Conservation (phyloP, 2,113 vertebrate genomes). For the Thermophis baileyi region DNA sequence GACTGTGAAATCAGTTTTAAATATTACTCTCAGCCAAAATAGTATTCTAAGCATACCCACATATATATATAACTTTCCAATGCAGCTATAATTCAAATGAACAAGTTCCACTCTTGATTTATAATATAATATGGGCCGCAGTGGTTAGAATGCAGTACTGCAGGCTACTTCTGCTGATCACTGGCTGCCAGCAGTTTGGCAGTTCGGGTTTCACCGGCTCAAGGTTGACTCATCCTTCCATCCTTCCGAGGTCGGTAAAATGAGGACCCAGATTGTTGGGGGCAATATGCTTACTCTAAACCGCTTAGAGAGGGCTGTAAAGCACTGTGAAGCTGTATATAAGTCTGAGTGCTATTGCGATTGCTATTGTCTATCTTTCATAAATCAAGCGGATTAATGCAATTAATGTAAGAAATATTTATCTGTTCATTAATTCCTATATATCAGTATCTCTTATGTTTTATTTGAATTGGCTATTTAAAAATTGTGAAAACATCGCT, state of each 20-base stretch:
- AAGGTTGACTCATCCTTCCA: too few relatives aligned
- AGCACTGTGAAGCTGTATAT: too few relatives aligned
- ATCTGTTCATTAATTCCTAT: not conserved
- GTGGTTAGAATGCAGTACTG: too few relatives aligned
- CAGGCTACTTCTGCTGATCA: too few relatives aligned
- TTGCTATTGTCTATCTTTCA: not conserved
- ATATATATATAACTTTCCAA: not conserved
- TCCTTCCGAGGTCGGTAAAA: too few relatives aligned
- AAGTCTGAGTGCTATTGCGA: too few relatives aligned
- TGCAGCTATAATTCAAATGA: not conserved
- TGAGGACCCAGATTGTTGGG: too few relatives aligned
- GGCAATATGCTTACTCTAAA: too few relatives aligned
- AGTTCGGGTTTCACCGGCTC: too few relatives aligned
- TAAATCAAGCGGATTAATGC: not conserved
- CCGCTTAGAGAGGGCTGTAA: too few relatives aligned
- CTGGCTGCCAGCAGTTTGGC: too few relatives aligned
- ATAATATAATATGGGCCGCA: not conserved
- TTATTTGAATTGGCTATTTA: not conserved
- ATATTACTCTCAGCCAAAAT: not conserved
- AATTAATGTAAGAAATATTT: not conserved
- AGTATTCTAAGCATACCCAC: not conserved
- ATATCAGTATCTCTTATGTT: not conserved
- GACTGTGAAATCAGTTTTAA: not conserved
- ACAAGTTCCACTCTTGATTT: not conserved
- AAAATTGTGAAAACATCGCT: not conserved